These are phyloP conservation scores for Takifugu bimaculatus DNA, from an alignment of 2,113 vertebrate genomes.

Conservation along the genomic window DNA sequence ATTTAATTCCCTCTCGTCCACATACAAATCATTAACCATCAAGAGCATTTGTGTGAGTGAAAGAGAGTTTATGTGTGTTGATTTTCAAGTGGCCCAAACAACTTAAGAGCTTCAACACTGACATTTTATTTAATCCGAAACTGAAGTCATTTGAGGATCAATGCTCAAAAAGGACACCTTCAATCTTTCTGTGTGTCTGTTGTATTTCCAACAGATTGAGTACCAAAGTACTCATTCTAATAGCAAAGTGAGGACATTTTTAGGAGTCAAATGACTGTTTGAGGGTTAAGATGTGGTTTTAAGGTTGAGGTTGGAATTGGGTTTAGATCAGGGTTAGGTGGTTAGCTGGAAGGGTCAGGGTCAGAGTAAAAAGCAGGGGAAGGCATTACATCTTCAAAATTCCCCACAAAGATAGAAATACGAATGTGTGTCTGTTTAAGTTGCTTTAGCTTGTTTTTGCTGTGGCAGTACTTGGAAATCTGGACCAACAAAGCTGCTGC, in stretches of 20 bases:
- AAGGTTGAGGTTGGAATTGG: too few relatives aligned
- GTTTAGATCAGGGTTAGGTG: too few relatives aligned
- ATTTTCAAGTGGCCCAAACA: constrained; percentile 31
- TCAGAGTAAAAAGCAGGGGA: not conserved
- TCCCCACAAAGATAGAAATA: too few relatives aligned
- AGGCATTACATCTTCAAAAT: too few relatives aligned
- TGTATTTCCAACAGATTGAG: not conserved
- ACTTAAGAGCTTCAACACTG: constrained; percentile 62
- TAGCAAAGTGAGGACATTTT: too few relatives aligned
- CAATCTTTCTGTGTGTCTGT: not conserved
- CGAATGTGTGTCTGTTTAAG: not conserved
- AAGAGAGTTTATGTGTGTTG: constrained; percentile 4
- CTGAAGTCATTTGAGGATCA: constrained; percentile 58
- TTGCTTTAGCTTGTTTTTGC: too few relatives aligned
- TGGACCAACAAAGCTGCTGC: constrained; percentile 29
- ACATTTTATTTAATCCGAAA: constrained; percentile 67
- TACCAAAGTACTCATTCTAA: not conserved
- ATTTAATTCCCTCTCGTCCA: constrained; percentile 63
- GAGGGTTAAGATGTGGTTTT: too few relatives aligned
- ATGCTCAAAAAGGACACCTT: constrained; percentile 39
- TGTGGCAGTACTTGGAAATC: constrained; percentile 4
- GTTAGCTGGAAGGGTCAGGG: not conserved
- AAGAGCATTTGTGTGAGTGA: constrained; percentile 48
- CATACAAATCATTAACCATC: constrained; percentile 67
- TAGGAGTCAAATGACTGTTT: too few relatives aligned